Evolutionary conservation across 2,888 invertebrate species (phyloP).

Genomic region (Leptopilina myrica): DNA sequence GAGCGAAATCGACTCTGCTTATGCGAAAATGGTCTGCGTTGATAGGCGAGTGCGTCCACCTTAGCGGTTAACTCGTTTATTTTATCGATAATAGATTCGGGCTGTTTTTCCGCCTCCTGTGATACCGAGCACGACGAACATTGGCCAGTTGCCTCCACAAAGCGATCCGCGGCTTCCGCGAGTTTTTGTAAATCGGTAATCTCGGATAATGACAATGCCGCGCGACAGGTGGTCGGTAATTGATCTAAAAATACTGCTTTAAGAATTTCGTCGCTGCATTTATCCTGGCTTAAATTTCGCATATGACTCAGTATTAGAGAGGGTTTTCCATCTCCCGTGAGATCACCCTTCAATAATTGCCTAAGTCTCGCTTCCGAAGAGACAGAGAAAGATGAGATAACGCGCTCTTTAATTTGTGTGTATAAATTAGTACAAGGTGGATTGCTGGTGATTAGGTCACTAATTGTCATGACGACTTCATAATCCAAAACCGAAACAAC

Average conservation of each 20-base stretch:
- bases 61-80: no score
- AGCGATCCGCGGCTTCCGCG: neutral
- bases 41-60: no score
- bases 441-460: neutral
- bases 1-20: no score
- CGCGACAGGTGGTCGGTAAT: neutral
- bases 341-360: neutral
- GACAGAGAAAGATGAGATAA: neutral
- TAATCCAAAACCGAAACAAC: neutral
- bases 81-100: no score
- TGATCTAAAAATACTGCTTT: neutral
- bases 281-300: neutral
- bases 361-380: neutral
- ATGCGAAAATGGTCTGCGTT: no score
- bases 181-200: neutral
- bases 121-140: no score
- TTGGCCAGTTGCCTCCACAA: constrained; percentile 57
- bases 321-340: neutral
- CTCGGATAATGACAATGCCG: neutral
- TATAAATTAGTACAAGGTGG: neutral
- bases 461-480: neutral
- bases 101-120: no score
- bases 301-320: neutral
- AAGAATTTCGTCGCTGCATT: neutral
- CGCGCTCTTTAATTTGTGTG: neutral